phyloP scores from a whole-genome alignment of 2,888 invertebrate genomes.

The Protonemura montana region DNA sequence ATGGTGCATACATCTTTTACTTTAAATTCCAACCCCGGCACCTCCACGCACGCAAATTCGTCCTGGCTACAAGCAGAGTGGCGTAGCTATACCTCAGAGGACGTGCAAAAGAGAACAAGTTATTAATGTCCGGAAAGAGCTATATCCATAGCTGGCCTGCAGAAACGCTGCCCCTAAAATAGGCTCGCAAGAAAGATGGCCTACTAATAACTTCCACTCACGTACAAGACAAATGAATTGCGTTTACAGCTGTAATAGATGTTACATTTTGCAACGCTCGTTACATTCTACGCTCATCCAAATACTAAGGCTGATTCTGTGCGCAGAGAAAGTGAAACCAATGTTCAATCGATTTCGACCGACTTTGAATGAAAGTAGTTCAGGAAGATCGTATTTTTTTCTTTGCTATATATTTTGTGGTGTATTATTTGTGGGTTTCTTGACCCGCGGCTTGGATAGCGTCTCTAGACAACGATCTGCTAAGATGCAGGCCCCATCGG shows the following conservation, averaged over 20 bases:
- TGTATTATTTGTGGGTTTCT: neutral
- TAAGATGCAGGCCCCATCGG: conserved; percentile 21
- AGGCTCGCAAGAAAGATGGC: conserved; percentile 8
- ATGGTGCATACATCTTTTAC: too few relatives aligned
- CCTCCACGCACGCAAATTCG: too few relatives aligned
- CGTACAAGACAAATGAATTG: conserved; percentile 26
- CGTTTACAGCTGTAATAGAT: conserved; percentile 21
- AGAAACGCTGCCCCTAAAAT: neutral
- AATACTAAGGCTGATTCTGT: neutral
- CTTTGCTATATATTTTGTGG: neutral
- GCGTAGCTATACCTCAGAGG: too few relatives aligned
- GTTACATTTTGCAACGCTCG: neutral
- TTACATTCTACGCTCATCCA: neutral
- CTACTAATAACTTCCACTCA: conserved; percentile 27
- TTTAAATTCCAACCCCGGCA: too few relatives aligned
- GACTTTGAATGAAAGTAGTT: neutral
- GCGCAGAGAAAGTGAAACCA: neutral
- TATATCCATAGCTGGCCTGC: conserved; percentile 7
- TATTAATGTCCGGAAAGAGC: neutral
- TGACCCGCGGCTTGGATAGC: neutral
- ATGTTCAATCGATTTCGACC: neutral
- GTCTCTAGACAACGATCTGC: conserved; percentile 21
- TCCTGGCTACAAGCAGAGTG: too few relatives aligned
- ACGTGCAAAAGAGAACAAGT: neutral
- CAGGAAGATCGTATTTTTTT: neutral